Evolutionary conservation across 2,797 vertebrate species (phyloP).

Genomic region (Pteronotus mesoamericanus): DNA sequence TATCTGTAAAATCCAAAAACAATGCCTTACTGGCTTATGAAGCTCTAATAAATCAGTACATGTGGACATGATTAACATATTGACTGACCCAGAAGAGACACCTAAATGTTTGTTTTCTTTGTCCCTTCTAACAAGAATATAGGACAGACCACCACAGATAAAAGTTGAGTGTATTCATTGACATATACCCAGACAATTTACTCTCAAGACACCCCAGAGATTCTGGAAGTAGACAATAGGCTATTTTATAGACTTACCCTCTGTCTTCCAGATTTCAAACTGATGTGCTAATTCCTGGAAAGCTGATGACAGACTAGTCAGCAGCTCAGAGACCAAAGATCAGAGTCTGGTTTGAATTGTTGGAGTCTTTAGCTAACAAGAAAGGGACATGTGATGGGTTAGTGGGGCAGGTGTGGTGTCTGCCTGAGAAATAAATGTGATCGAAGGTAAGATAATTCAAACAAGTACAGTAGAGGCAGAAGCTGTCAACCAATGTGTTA

Average conservation of each 20-base stretch:
- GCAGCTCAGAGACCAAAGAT: conserved; percentile 43
- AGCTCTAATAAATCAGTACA: background rate
- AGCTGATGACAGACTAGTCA: background rate
- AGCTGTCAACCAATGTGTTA: conserved; percentile 61
- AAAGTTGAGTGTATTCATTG: background rate
- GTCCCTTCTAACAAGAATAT: background rate
- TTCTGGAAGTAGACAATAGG: background rate
- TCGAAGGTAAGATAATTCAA: background rate
- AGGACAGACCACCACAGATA: background rate
- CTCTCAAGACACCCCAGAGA: background rate
- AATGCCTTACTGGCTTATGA: background rate
- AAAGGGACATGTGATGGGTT: background rate
- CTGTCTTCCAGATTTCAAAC: background rate
- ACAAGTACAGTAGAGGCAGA: background rate
- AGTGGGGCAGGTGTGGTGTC: background rate
- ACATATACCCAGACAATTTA: background rate
- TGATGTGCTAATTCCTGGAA: background rate
- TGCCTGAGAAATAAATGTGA: background rate
- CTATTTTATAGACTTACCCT: background rate
- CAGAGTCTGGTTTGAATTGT: conserved; percentile 24
- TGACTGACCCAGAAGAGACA: background rate
- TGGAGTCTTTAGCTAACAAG: background rate
- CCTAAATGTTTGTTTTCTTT: background rate
- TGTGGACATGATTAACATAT: background rate
- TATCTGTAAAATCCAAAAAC: background rate